A percentile compares a stretch with the other conserved stretches of the same genome.
Conservation (phyloP, 2,797 vertebrate genomes). For the Eutrigla gurnardus region DNA sequence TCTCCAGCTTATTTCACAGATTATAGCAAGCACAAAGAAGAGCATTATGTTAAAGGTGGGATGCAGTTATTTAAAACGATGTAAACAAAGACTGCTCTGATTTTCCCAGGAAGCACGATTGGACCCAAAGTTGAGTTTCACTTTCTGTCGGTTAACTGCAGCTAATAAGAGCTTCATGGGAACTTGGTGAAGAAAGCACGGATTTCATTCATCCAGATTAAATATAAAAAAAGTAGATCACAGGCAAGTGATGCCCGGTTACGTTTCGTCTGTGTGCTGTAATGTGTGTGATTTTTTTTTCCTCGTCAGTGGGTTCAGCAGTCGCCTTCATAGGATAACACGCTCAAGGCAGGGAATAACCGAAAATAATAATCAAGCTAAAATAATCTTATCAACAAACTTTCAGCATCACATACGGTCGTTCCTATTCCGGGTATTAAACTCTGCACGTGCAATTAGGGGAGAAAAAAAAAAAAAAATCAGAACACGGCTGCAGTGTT, state of each 20-base stretch:
- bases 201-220: neutral
- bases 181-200: constrained; percentile 11
- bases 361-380: constrained; percentile 7
- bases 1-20: constrained; percentile 38
- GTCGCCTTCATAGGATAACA: constrained; percentile 11
- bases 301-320: neutral
- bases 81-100: constrained; percentile 73
- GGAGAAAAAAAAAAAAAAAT: constrained; percentile 3
- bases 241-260: neutral
- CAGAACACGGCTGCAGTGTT: constrained; percentile 6
- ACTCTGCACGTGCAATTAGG: constrained; percentile 49
- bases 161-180: constrained; percentile 3
- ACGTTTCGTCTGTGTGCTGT: neutral
- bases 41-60: constrained; percentile 22
- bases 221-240: neutral
- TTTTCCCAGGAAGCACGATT: constrained; percentile 70
- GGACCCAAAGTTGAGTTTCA: constrained; percentile 48
- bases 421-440: constrained; percentile 29
- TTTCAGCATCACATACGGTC: constrained; percentile 18
- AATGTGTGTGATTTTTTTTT: constrained; percentile 1
- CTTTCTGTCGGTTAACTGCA: constrained; percentile 43
- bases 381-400: constrained; percentile 27
- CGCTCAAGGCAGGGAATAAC: constrained; percentile 14
- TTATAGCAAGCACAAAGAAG: constrained; percentile 42
- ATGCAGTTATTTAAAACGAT: constrained; percentile 52